These are phyloP conservation scores for Octopus bimaculoides DNA, from an alignment of 1,140 invertebrate species.

Conservation along the genomic window DNA sequence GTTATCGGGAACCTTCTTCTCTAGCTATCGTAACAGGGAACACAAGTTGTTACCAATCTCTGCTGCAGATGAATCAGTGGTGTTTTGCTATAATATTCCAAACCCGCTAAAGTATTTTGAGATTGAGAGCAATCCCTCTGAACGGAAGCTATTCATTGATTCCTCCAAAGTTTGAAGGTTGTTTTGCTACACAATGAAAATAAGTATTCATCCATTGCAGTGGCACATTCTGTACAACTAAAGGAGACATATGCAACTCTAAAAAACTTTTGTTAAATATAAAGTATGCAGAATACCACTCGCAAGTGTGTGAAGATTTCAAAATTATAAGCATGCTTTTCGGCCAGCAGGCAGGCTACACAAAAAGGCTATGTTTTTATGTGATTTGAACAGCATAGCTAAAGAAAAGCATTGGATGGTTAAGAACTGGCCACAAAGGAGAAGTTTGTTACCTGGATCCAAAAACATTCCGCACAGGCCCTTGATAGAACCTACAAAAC, in stretches of 20 bases:
- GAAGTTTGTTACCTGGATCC: not conserved
- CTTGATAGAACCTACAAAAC: not conserved
- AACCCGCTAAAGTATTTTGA: not conserved
- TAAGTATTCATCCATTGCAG: not conserved
- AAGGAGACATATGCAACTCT: not conserved
- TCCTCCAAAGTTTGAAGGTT: not conserved
- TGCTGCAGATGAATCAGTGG: not conserved
- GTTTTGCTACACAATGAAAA: conserved; percentile 5
- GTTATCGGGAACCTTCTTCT: not conserved
- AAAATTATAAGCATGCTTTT: too few species aligned
- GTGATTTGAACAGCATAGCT: not conserved
- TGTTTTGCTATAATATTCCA: not conserved
- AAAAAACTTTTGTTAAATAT: not conserved
- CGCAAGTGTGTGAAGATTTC: not conserved
- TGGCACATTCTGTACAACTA: not conserved
- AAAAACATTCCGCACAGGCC: not conserved
- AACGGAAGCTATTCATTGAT: not conserved
- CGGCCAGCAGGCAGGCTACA: not conserved
- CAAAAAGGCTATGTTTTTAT: not conserved
- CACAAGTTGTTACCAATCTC: not conserved
- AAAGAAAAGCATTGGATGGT: not conserved
- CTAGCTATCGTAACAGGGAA: not conserved
- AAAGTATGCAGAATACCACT: not conserved
- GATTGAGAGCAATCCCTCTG: not conserved
- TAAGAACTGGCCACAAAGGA: not conserved